phyloP scores from a whole-genome alignment of 2,113 vertebrate genomes.

The Clarias magur region DNA sequence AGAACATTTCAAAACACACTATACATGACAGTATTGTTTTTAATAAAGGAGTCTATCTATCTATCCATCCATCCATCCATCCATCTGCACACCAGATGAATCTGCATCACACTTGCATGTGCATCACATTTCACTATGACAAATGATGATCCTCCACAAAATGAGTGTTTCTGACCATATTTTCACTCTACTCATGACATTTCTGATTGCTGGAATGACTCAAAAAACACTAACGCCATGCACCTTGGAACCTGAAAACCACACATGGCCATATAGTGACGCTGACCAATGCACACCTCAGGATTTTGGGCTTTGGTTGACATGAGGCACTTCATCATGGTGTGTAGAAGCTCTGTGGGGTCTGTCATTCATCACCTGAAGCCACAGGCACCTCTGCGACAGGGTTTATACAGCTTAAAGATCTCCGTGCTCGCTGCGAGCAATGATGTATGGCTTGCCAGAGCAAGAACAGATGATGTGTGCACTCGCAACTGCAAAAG shows the following conservation, averaged over 20 bases:
- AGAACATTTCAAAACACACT: background rate
- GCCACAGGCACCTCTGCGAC: slow-evolving; percentile 28
- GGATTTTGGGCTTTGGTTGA: slow-evolving; percentile 10
- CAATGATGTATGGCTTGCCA: slow-evolving; percentile 47
- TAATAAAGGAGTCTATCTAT: too few relatives aligned
- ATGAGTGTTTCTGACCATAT: background rate
- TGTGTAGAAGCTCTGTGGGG: slow-evolving; percentile 30
- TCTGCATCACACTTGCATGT: background rate
- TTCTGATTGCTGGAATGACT: background rate
- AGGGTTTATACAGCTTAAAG: slow-evolving; percentile 52
- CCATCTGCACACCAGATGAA: background rate
- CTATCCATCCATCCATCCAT: too few relatives aligned
- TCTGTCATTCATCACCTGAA: slow-evolving; percentile 46
- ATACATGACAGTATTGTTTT: background rate
- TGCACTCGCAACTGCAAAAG: background rate
- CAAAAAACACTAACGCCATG: background rate
- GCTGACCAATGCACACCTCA: background rate
- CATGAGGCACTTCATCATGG: slow-evolving; percentile 10
- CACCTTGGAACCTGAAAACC: slow-evolving; percentile 11
- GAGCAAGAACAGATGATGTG: slow-evolving; percentile 43
- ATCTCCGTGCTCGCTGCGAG: slow-evolving; percentile 32
- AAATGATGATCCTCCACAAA: background rate
- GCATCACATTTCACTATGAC: background rate
- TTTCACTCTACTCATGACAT: background rate
- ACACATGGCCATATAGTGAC: background rate